Conservation (phyloP, 23 tunicate genomes). For the Botrylloides violaceus region DNA sequence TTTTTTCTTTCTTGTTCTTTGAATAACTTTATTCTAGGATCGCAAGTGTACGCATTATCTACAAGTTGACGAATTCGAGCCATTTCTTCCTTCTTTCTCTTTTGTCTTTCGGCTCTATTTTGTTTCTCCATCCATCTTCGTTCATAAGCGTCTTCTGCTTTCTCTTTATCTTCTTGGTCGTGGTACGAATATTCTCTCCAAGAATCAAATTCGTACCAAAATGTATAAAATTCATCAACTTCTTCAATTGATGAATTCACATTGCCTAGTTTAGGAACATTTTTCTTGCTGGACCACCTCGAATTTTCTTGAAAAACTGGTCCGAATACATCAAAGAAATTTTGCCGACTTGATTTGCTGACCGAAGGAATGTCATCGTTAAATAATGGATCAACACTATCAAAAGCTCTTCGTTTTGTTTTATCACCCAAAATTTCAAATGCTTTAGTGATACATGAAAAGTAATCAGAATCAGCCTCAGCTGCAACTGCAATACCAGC, state of each 20-base stretch:
- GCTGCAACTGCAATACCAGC: constrained; percentile 32
- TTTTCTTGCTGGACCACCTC: constrained; percentile 56
- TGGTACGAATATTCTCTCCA: constrained; percentile 90
- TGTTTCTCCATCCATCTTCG: constrained; percentile 95
- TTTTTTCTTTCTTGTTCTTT: constrained; percentile 67
- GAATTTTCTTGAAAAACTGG: constrained; percentile 78
- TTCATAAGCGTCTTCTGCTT: constrained; percentile 93
- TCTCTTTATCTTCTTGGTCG: constrained; percentile 88
- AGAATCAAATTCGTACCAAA: constrained; percentile 90
- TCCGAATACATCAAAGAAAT: constrained; percentile 56
- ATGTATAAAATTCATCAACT: constrained; percentile 71
- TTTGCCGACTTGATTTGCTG: constrained; percentile 37
- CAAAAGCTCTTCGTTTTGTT: constrained; percentile 10
- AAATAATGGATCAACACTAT: constrained; percentile 27
- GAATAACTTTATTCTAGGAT: constrained; percentile 75
- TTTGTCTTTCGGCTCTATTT: constrained; percentile 72
- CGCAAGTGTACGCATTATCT: constrained; percentile 87
- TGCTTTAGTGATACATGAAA: constrained; percentile 75
- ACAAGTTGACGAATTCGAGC: constrained; percentile 82
- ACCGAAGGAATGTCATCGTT: constrained; percentile 69
- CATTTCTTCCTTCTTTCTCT: constrained; percentile 87
- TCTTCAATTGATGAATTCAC: constrained; percentile 50
- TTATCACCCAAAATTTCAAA: constrained; percentile 21
- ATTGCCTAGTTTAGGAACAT: constrained; percentile 76
- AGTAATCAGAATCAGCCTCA: constrained; percentile 57